Evolutionary conservation across 2,113 vertebrate genomes (phyloP).

Genomic region (Dromaius novaehollandiae): DNA sequence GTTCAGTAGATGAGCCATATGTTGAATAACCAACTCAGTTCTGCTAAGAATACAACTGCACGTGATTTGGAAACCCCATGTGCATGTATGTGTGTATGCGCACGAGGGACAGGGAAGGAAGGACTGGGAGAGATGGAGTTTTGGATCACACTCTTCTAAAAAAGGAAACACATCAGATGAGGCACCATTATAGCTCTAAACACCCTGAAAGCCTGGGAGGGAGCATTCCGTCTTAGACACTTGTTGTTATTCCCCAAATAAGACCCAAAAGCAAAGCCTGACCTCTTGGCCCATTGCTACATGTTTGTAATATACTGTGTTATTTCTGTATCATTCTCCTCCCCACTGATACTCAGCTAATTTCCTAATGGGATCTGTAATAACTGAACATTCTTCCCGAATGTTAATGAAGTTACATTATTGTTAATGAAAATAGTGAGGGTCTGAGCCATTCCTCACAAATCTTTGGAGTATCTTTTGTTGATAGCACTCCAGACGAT

Average conservation of each 20-base stretch:
- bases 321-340: background rate
- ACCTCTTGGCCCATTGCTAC: background rate
- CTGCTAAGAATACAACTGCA: fast-evolving
- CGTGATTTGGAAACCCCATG: background rate
- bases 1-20: background rate
- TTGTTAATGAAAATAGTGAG: background rate
- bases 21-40: background rate
- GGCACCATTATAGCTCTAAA: background rate
- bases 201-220: background rate
- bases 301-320: background rate
- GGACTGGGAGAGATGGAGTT: background rate
- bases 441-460: background rate
- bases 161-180: background rate
- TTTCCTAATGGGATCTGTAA: background rate
- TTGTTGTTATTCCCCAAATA: background rate
- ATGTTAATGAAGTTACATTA: background rate
- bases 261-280: background rate
- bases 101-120: background rate
- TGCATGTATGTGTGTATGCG: no score
- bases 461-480: background rate
- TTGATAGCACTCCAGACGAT: background rate
- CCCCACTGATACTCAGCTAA: background rate
- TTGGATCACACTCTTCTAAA: background rate
- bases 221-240: background rate
- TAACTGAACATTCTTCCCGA: background rate